Conservation (phyloP, 2,888 invertebrate genomes). For the Mesochorus sp. region DNA sequence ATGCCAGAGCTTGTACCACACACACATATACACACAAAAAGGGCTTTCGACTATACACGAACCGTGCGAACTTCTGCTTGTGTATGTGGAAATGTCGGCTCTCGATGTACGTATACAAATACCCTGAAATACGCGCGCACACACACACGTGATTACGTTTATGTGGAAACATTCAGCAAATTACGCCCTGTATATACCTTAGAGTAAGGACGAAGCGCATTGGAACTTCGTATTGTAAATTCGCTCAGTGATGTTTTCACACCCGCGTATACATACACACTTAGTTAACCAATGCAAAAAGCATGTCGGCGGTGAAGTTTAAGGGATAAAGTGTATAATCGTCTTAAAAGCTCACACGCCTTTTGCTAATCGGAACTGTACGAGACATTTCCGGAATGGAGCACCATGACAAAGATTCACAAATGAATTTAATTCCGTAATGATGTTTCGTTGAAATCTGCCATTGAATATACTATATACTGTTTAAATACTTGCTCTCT, state of each 20-base stretch:
- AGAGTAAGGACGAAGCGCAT: background rate
- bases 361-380: conserved; percentile 40
- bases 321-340: background rate
- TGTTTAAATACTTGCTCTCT: too few relatives aligned
- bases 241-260: background rate
- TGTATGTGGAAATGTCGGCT: background rate
- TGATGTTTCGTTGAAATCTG: too few relatives aligned
- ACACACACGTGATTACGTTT: background rate
- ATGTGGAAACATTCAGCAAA: too few relatives aligned
- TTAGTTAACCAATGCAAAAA: conserved; percentile 39
- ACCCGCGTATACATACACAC: background rate
- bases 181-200: too few relatives aligned
- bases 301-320: conserved; percentile 28
- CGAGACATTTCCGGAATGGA: conserved; percentile 44
- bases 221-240: too few relatives aligned
- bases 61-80: conserved; percentile 3
- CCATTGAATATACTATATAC: too few relatives aligned
- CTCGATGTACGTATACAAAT: conserved; percentile 7
- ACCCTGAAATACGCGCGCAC: background rate
- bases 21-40: background rate
- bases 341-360: conserved; percentile 18
- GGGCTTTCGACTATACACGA: conserved; percentile 31
- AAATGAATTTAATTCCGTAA: too few relatives aligned
- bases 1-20: conserved; percentile 7
- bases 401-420: too few relatives aligned